These are phyloP conservation scores for Megalurothrips usitatus DNA, from an alignment of 2,888 invertebrate species.

Conservation along the genomic window DNA sequence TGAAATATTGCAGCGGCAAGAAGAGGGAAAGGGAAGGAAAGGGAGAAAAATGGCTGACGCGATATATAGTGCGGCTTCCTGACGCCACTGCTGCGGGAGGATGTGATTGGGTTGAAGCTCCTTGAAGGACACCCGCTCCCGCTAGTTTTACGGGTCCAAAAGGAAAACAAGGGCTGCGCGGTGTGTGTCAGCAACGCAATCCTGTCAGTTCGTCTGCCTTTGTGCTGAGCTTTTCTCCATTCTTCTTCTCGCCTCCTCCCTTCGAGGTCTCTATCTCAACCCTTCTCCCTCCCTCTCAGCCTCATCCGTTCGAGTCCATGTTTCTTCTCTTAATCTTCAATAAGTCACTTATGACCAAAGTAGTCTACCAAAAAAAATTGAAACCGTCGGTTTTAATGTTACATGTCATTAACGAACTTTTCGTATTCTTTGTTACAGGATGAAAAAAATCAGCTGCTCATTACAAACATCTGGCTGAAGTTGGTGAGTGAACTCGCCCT, in stretches of 20 bases:
- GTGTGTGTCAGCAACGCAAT: not conserved
- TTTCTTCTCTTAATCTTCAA: no score
- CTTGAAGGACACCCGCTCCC: not conserved
- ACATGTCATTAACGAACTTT: no score
- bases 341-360: no score
- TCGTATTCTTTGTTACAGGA: conserved; percentile 61
- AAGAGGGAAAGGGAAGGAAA: not conserved
- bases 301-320: no score
- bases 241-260: no score
- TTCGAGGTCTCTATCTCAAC: no score
- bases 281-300: no score
- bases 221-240: no score
- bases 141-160: not conserved
- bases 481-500: conserved; percentile 65
- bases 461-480: conserved; percentile 95
- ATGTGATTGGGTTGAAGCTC: not conserved
- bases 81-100: not conserved
- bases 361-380: no score
- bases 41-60: not conserved
- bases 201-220: no score
- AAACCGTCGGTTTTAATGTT: no score
- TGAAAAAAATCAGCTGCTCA: conserved; percentile 94
- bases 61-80: not conserved
- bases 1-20: not conserved
- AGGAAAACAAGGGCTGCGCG: not conserved